Evolutionary conservation across 2,797 vertebrate species (phyloP).

Genomic region (Anguilla marmorata): DNA sequence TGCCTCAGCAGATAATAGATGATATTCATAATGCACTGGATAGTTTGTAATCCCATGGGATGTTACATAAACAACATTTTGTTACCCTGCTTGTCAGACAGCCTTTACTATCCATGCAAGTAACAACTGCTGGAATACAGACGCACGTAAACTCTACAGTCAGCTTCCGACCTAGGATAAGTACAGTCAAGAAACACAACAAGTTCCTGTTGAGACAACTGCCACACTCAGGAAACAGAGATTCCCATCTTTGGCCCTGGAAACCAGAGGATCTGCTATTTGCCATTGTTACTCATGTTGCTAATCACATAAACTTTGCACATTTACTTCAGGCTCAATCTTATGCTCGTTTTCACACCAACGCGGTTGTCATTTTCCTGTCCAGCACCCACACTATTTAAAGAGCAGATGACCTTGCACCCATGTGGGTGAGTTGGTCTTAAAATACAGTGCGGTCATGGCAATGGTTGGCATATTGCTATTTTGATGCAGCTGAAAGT

Average conservation of each 20-base stretch:
- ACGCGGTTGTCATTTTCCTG: no score
- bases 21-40: neutral
- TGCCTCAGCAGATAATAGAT: neutral
- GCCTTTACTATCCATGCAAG: neutral
- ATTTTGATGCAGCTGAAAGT: no score
- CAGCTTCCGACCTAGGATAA: neutral
- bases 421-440: no score
- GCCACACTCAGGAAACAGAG: neutral
- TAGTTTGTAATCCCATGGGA: neutral
- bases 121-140: neutral
- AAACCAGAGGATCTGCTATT: no score
- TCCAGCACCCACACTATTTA: no score
- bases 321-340: no score
- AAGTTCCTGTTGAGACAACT: neutral
- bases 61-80: neutral
- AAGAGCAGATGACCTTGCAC: no score
- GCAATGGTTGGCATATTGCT: no score
- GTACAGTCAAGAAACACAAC: neutral
- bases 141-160: neutral
- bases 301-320: no score
- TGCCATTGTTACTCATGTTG: no score
- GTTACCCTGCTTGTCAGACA: neutral
- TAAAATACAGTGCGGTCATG: no score
- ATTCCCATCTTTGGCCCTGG: neutral
- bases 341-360: no score